Base-by-base conservation (phyloP, 2,797 vertebrate species). In the Novumbra hubbsi region DNA sequence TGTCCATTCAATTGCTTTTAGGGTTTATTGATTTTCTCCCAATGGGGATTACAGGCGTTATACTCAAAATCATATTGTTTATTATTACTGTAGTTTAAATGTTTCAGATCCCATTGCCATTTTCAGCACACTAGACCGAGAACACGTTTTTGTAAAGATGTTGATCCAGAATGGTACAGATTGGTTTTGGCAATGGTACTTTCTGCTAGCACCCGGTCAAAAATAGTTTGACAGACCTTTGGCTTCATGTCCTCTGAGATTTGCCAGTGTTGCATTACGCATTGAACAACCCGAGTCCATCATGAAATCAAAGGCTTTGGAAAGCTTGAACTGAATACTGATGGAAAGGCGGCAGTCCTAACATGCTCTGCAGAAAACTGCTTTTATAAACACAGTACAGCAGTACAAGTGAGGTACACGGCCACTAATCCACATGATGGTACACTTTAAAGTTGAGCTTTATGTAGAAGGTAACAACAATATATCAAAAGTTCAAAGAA, bases 281-380 rank as follows among this genome's bases (percentile, higher is more conserved):
- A 85, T 84, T 34, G 88, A 91, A 91, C 85, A 90, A 89, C 84
- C 81, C 65, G 86, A 87, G 89, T 91, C 85, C 87, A 87, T 91
- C 88, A 86, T 81, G 85, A 91, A 90, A 92, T 93, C 90, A 92
- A 92, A 93, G 91, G 87, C 83, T 88, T 87, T 65, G 75, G 79
- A 7, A 90, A 79, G 80, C 82, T 79, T 86, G 83, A 81, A 84
- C 78, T 86, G 91, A 90, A 92, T 92, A 92, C 90, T 91, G 91
- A 93, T 92, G 80, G 78, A 12, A 81, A 79, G 80, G 81, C 84
- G 87, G 88, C 84, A 80, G 85, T 79, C 81, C 82, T 87, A 84
- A 84, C 85, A 83, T 84, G 87, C 76, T 49, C 85, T 87, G 89
- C 88, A 80, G 86, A 89, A 82, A 83, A 16, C 32, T 62, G 65